Evolutionary conservation across 92 coral and sea anemone species (phyloP), one percentile per base, ranked within the genome.

Genomic region (Umimayanthus kanabou): DNA sequence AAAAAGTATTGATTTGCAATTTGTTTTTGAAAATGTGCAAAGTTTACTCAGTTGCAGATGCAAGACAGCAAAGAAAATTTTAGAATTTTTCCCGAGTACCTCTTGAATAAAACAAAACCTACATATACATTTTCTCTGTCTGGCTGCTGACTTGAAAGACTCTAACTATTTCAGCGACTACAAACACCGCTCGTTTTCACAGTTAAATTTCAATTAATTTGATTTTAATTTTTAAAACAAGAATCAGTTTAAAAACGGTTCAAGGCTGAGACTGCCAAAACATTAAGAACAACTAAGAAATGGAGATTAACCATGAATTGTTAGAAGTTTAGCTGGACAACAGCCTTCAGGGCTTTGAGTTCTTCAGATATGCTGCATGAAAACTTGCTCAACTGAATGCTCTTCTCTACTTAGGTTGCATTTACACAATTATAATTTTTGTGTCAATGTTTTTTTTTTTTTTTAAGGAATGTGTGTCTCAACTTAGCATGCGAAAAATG

Each of bases 401-500:
- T 64, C 70, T 64, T 64, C 70, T 64, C 70, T 64, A 66, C 20
- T 22, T 6, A 66, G 73, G 73, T 66, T 22, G 57, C 80, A 76
- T 76, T 76, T 76, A 76, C 80, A 42, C 47, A 76, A 40, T 76
- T 76, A 39, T 18, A 76, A 39, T 76, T 76, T 76, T 76, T 20
- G 53, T 76, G 42, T 43, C 53, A 76, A 40, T 76, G n/a, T n/a
- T n/a, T 28, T 80, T 80, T 57, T 37, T 29, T 75, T 29, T 80
- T 80, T 57, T 80, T 53, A 80, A 57, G 84, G 84, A 80, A 50
- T 80, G 84, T 22, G 72, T 80, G 70, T 29, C 70, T 80, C 84
- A 80, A 57, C 84, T 80, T 57, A 80, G 70, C 84, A 80, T 80
- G 84, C 84, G 71, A 80, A 80, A 80, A 29, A 55, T 80, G 71